Evolutionary conservation across 2,888 invertebrate genomes (phyloP), one percentile per base, ranked within the genome.

Genomic region (Noctua janthe): DNA sequence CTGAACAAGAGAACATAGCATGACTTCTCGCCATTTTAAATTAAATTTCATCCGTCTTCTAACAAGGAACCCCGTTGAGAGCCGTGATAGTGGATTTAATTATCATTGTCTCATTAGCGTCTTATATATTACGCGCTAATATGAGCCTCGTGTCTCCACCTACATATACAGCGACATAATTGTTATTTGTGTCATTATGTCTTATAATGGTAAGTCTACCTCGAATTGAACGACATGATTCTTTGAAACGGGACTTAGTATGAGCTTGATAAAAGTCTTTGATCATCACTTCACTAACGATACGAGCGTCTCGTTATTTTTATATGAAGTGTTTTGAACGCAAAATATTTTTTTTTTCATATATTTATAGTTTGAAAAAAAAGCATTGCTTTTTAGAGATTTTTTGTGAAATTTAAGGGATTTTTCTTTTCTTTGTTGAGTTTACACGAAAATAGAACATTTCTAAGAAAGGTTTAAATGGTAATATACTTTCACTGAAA

Each of bases 181-280:
- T 85, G 89, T 87, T 88, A 83, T 81, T 83, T 79, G 75, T 69
- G 59, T 17, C 71, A 78, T 82, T 73, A 81, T n/a, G 47, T 69
- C 39, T 66, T 23, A 72, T 73, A 75, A 74, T 11, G 20, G 47
- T 70, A 43, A 67, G 49, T 49, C 54, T 83, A 69, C 62, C n/a
- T 43, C 70, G 67, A 73, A 43, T 49, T 78, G 71, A 62, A 74
- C 15, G n/a, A 39, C 43, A 35, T 66, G 59, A 35, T 72, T 71
- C 59, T 49, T 79, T 77, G 74, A 66, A 79, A 85, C 13, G 64
- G 17, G 39, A 69, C 79, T 81, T 69, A 76, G 35, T 62, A 35
- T 56, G 4, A 73, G 15, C 23, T 74, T 74, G 17, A 59, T 23
- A 80, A 71, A 67, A 29, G 29, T 70, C 29, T 74, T 81, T 84